Percentiles rank a stretch among this genome's conserved stretches.
phyloP scores from a whole-genome alignment of 37 sponge, comb jelly and placozoan genomes.

The Lycopodina hypogea region DNA sequence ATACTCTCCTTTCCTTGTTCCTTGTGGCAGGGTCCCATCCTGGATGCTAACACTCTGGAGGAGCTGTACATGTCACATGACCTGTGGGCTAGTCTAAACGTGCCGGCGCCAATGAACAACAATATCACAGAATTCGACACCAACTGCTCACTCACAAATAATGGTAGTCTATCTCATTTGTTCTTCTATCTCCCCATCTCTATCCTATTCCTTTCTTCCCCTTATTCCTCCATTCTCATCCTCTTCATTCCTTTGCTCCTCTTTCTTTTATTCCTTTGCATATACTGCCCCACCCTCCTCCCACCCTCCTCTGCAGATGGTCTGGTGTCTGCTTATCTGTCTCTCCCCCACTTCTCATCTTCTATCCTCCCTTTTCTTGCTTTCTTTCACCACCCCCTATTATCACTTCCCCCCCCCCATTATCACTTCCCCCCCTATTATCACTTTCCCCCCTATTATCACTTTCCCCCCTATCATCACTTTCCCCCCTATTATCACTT shows the following conservation, averaged over 20 bases:
- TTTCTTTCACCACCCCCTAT: neutral
- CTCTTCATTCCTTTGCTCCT: too few relatives aligned
- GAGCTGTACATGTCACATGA: constrained; percentile 26
- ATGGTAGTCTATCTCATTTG: too few relatives aligned
- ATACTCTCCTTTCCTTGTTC: too few relatives aligned
- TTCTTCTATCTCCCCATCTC: too few relatives aligned
- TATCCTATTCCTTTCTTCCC: too few relatives aligned
- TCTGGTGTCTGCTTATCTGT: too few relatives aligned
- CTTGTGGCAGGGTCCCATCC: constrained; percentile 11
- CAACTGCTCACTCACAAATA: too few relatives aligned
- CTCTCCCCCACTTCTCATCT: too few relatives aligned
- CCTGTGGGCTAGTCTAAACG: constrained; percentile 16
- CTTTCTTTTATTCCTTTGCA: too few relatives aligned
- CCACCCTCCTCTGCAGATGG: too few relatives aligned
- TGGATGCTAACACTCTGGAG: constrained; percentile 31
- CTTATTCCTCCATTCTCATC: neutral
- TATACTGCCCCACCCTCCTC: too few relatives aligned
- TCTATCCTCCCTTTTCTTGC: too few relatives aligned
- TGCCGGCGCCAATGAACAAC: neutral
- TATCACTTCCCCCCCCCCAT: neutral
- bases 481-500: neutral
- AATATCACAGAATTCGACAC: neutral
- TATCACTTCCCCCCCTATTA: neutral
- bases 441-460: neutral
- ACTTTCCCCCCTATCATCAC: neutral